Base-by-base conservation (phyloP, 2,113 vertebrate genomes). In the Siniperca knerii region DNA sequence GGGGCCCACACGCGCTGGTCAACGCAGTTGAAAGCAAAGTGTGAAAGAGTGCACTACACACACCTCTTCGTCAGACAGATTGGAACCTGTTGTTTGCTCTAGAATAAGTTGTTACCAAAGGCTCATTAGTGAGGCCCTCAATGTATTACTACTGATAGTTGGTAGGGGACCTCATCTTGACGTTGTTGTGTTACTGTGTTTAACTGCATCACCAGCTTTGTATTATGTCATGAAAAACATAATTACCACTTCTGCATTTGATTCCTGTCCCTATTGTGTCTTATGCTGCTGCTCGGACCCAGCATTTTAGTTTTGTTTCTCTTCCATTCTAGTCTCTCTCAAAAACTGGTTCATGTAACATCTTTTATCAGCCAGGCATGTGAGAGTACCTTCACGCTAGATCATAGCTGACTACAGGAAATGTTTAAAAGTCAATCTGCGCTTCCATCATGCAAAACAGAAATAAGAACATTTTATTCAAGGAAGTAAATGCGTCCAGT, bases 381-480 rank as follows among this genome's bases (percentile, higher is more conserved):
- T 48, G 62, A 61, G 33, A 35, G 57, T 37, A 79, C 12, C 33
- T 25, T 50, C 1, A 2, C 40, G 25, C 21, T 35, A 25, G 13
- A 7, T 62, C 21, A 50, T 54, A 21, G 21, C 29, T 6, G 44
- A 40, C 6, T 44, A 54, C 20, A 54, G 65, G 58, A 64, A 62
- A 85, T n/a, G 6, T 18, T 71, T 54, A 20, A 42, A 48, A 50
- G 29, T 35, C 33, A 48, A 48, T 42, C 40, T 57, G 6, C 23
- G 21, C 54, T 25, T 25, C 50, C 25, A 0, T 78, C 18, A 58
- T 82, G 69, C 77, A 67, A 64, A 70, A 66, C 54, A 42, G 52
- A 81, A 80, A 79, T 50, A 20, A 76, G 21, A 64, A 72, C 13
- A 48, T 57, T 61, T 58, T n/a, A 48, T 72, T 68, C 35, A 48